Percentiles rank a stretch among this genome's conserved stretches.
phyloP scores from a whole-genome alignment of 2,113 vertebrate genomes.

The Tauraco erythrolophus region DNA sequence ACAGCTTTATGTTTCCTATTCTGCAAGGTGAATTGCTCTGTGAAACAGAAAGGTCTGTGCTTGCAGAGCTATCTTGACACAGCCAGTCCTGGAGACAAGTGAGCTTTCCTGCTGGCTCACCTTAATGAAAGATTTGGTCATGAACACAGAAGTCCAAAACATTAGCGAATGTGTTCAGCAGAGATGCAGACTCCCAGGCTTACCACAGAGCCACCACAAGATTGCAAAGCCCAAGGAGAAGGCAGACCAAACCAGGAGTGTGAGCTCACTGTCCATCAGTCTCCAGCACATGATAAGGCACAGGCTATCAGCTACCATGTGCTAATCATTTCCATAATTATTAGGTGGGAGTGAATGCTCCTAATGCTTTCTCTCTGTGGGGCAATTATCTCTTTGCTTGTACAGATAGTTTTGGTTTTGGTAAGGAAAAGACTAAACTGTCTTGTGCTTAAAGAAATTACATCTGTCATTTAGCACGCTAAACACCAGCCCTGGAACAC shows the following conservation, averaged over 20 bases:
- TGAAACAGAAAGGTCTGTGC: not conserved
- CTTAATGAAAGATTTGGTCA: not conserved
- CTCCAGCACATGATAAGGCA: not conserved
- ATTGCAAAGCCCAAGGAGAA: not conserved
- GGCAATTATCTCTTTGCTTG: not conserved
- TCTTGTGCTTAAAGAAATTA: conserved; percentile 18
- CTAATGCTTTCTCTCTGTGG: not conserved
- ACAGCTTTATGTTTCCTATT: not conserved
- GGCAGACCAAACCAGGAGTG: not conserved
- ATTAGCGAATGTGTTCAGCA: not conserved
- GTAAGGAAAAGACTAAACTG: not conserved
- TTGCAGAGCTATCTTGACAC: not conserved
- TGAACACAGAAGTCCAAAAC: not conserved
- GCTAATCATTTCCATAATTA: not conserved
- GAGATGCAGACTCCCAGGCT: not conserved
- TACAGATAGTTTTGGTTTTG: not conserved
- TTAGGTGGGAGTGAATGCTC: not conserved
- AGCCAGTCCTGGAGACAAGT: not conserved
- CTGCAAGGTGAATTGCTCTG: not conserved
- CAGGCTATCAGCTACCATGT: not conserved
- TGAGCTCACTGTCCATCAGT: not conserved
- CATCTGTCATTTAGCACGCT: not conserved
- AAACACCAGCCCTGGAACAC: not conserved
- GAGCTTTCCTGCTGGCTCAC: not conserved
- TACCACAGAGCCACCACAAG: not conserved